phyloP scores from a whole-genome alignment of 2,113 vertebrate species.

The Nesogale talazaci region DNA sequence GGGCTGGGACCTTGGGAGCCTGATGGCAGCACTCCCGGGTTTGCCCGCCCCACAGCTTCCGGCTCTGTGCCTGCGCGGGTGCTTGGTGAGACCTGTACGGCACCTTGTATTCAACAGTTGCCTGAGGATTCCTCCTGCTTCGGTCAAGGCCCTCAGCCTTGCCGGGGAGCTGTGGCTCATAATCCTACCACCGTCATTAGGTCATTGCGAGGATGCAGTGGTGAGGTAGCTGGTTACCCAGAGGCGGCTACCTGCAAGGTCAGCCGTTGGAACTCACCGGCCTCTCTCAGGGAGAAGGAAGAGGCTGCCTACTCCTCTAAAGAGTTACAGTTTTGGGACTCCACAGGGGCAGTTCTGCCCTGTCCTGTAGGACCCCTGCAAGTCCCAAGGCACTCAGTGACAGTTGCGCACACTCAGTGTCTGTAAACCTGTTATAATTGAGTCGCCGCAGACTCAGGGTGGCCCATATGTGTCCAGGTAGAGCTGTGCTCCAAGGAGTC shows the following conservation, averaged over 20 bases:
- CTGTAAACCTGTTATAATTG: not conserved
- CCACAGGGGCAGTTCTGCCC: too few relatives aligned
- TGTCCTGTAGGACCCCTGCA: too few relatives aligned
- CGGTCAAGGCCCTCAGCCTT: not conserved
- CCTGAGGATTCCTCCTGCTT: not conserved
- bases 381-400: too few relatives aligned
- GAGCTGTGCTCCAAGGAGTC: not conserved
- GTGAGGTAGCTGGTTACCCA: too few relatives aligned
- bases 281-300: too few relatives aligned
- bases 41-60: not conserved
- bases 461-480: not conserved
- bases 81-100: not conserved
- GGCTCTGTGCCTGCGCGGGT: slow-evolving; percentile 12
- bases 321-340: too few relatives aligned
- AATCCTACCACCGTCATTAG: not conserved
- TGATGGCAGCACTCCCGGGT: slow-evolving; percentile 5
- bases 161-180: not conserved
- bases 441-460: not conserved
- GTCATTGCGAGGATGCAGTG: not conserved
- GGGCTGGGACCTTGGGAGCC: not conserved
- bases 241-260: too few relatives aligned
- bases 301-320: too few relatives aligned
- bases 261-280: too few relatives aligned
- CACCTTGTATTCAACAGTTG: not conserved
- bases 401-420: too few relatives aligned